These are phyloP conservation scores for Apus apus DNA, from an alignment of 2,113 vertebrate genomes.

Conservation along the genomic window DNA sequence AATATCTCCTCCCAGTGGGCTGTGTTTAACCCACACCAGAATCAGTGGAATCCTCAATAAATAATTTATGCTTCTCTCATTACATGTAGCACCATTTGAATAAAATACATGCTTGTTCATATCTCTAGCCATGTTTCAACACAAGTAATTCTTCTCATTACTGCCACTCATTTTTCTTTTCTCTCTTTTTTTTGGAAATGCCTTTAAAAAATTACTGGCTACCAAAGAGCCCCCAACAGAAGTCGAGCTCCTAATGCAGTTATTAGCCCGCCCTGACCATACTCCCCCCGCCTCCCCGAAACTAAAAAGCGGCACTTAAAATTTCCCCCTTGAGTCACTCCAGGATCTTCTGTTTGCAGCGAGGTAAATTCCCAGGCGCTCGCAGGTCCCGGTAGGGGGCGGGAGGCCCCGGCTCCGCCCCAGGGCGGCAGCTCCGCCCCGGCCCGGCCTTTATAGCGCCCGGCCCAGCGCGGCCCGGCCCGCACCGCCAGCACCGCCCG, in stretches of 20 bases:
- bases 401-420: neutral
- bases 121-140: neutral
- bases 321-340: neutral
- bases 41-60: neutral
- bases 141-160: neutral
- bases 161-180: neutral
- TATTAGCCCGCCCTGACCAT: fast-evolving
- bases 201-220: too few relatives aligned
- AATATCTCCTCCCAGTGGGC: constrained; percentile 21
- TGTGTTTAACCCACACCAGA: neutral
- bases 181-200: neutral
- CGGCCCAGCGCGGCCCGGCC: too few relatives aligned
- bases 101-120: neutral
- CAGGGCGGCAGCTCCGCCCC: neutral
- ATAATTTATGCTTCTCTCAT: neutral
- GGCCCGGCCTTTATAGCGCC: neutral
- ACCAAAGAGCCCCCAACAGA: neutral
- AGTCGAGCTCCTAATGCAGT: fast-evolving
- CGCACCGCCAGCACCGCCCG: too few relatives aligned
- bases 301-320: neutral
- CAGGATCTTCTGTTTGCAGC: fast-evolving
- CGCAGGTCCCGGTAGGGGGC: neutral
- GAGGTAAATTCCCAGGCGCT: fast-evolving
- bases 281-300: neutral
- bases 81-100: neutral